These are phyloP conservation scores for Sebastes jordani DNA, from an alignment of 2,797 vertebrate genomes.

Conservation along the genomic window DNA sequence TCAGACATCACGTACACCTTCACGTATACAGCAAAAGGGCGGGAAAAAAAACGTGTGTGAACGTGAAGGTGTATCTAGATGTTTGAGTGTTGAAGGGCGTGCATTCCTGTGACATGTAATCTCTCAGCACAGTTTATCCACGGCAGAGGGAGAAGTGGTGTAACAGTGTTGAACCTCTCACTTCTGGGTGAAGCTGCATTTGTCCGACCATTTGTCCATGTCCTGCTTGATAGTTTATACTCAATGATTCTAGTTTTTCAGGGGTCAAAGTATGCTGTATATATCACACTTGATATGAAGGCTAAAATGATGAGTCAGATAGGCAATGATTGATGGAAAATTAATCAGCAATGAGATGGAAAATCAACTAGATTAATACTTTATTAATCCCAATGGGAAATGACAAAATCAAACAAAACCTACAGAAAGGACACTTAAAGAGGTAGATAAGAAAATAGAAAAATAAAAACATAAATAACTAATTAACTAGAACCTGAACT, in stretches of 20 bases:
- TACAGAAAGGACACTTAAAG: neutral
- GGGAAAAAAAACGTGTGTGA: neutral
- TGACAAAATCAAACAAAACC: neutral
- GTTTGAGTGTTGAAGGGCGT: slow-evolving; percentile 40
- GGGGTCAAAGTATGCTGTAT: neutral
- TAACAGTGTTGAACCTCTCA: neutral
- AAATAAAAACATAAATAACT: neutral
- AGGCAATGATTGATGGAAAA: neutral
- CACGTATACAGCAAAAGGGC: neutral
- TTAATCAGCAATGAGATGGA: neutral
- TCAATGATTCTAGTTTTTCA: neutral
- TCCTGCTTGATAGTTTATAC: neutral
- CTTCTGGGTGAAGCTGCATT: slow-evolving; percentile 4
- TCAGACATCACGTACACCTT: neutral
- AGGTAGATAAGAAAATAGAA: neutral
- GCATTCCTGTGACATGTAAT: slow-evolving; percentile 53
- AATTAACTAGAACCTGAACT: neutral
- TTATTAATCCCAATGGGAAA: neutral
- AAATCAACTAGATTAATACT: neutral
- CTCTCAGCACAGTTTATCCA: slow-evolving; percentile 51
- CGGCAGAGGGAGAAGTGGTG: slow-evolving; percentile 15
- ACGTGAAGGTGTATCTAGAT: neutral
- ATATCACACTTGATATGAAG: neutral
- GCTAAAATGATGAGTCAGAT: neutral
- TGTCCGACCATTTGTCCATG: neutral